A percentile compares a stretch with the other conserved stretches of the same genome.
These are phyloP conservation scores for Megaceryle maxima DNA, from an alignment of 2,113 vertebrate species.

Conservation along the genomic window DNA sequence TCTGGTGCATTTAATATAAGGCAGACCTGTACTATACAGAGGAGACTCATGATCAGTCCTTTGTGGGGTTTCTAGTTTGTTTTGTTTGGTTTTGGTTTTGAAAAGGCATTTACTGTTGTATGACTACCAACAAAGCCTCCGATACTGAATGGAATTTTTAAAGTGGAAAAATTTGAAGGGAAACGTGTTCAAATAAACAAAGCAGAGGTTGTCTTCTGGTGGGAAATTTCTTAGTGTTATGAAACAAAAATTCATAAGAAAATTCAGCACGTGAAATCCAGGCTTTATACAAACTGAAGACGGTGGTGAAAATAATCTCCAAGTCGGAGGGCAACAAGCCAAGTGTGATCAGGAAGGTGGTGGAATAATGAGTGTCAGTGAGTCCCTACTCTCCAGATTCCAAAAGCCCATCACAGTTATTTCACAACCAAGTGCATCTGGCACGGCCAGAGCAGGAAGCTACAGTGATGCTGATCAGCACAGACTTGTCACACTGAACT, in stretches of 20 bases:
- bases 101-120: background rate
- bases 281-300: background rate
- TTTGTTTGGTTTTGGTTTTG: background rate
- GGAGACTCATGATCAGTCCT: background rate
- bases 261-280: background rate
- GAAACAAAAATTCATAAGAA: background rate
- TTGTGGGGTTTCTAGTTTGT: background rate
- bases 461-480: background rate
- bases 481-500: fast-evolving
- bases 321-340: background rate
- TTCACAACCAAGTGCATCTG: background rate
- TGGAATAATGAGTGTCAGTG: background rate
- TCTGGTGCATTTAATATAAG: background rate
- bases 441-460: background rate
- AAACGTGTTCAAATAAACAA: background rate
- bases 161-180: background rate
- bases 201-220: background rate
- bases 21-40: background rate
- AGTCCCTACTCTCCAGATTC: background rate
- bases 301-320: background rate
- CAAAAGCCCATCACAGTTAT: background rate
- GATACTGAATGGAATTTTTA: background rate
- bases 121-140: background rate
- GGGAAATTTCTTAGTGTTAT: constrained; percentile 4
- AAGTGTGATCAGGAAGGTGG: background rate